Base-by-base conservation (phyloP, 2,113 vertebrate species). In the Corythaeola cristata region DNA sequence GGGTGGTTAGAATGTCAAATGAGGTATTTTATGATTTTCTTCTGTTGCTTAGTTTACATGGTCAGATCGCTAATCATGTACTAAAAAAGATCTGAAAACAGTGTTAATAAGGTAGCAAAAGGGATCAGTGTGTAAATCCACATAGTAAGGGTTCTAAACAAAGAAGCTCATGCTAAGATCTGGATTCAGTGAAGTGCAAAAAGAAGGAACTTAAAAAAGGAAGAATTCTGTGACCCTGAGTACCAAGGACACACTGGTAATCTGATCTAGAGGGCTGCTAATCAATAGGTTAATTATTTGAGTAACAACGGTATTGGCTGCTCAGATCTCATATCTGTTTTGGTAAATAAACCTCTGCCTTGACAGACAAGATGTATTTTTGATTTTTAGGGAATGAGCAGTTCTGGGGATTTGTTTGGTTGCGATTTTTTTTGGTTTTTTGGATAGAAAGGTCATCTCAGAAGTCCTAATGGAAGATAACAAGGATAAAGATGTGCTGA, bases 231-330 rank as follows among this genome's bases (percentile, higher is more conserved):
- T 78, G 37, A 68, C 44, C 45, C 37, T 90, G 47, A 66, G 32
- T 69, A 52, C 7, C 53, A 90, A 92, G 79, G 94, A 80, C 72
- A 90, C 21, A 37, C 11, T 74, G 28, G 8, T 53, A 12, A 92
- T 74, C 45, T 88, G 45, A 88, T 94, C 62, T 75, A 73, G 35
- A 55, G 8, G 88, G 13, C 24, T 64, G 50, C 26, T 84, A 67
- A 84, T 88, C 88, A 76, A 76, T 86, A 33, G 41, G n/a, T 13
- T 93, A 80, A 77, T 92, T 92, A 93, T 93, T 49, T 80, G 41
- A 83, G 26, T 83, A 80, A 66, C 66, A 24, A 83, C 49, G 44
- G 4, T 21, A 88, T 33, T 91, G 67, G 30, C 75, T 85, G 16
- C 35, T 67, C 30, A 66, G 63, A 71, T 86, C 49, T 77, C 15